Percentiles rank a stretch among this genome's conserved stretches.
These are phyloP conservation scores for Heliconius charithonia DNA, from an alignment of 2,888 invertebrate species.

Conservation along the genomic window DNA sequence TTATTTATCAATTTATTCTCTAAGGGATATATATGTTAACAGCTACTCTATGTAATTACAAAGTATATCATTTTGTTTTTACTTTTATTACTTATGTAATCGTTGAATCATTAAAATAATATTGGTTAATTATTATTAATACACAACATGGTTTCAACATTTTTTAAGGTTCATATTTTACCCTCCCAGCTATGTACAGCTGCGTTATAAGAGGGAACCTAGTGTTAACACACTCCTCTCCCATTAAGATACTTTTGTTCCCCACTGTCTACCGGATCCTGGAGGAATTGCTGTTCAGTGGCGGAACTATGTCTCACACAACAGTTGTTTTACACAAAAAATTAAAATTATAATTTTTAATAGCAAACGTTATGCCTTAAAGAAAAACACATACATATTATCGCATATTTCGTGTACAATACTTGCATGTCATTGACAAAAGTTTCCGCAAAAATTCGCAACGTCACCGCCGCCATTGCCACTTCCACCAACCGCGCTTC, in stretches of 20 bases:
- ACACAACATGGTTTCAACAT: no score
- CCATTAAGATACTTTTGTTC: no score
- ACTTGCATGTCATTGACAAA: conserved; percentile 28
- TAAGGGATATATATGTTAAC: not conserved
- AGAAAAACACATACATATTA: not conserved
- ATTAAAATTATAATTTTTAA: no score
- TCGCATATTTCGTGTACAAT: not conserved
- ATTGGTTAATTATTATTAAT: not conserved
- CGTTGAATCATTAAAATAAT: not conserved
- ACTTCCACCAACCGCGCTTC: conserved; percentile 66
- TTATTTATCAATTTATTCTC: conserved; percentile 9
- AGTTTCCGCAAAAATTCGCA: conserved; percentile 34
- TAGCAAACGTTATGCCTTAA: not conserved
- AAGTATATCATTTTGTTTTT: not conserved
- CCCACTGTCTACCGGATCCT: no score
- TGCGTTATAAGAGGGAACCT: no score
- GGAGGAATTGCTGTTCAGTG: no score
- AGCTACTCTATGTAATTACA: not conserved
- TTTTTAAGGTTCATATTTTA: no score
- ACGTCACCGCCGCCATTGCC: conserved; percentile 70
- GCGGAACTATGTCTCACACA: no score
- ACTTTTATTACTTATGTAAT: not conserved
- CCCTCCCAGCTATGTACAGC: no score
- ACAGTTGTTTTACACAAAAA: no score
- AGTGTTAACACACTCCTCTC: no score